Evolutionary conservation across 2,888 invertebrate genomes (phyloP).

Genomic region (Sussaba pulchella): DNA sequence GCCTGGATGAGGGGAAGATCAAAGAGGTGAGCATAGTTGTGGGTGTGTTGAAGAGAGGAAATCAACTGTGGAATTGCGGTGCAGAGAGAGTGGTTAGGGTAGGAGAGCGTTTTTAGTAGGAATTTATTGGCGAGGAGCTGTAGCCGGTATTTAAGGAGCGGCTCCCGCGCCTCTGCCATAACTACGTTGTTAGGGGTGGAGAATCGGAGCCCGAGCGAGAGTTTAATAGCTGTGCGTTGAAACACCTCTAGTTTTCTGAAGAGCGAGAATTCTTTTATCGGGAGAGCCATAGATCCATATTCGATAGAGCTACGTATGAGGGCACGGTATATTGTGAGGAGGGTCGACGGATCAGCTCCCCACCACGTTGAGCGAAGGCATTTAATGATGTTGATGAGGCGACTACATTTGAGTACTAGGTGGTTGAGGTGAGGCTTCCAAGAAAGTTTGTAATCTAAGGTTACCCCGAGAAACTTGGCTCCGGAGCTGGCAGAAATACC

Average conservation of each 20-base stretch:
- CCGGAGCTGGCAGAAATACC: not conserved
- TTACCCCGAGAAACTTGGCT: constrained; percentile 4
- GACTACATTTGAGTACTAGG: not conserved
- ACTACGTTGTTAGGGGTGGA: too few species aligned
- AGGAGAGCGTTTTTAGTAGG: too few species aligned
- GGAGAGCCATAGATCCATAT: not conserved
- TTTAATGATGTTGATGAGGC: not conserved
- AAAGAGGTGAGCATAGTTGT: not conserved
- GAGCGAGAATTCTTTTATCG: not conserved
- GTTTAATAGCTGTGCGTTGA: not conserved
- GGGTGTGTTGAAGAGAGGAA: too few species aligned
- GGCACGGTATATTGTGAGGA: not conserved
- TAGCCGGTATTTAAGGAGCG: too few species aligned
- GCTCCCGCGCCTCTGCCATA: too few species aligned
- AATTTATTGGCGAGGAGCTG: too few species aligned
- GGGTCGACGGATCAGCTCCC: not conserved
- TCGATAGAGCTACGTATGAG: not conserved
- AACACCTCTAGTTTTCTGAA: not conserved
- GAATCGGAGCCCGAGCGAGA: not conserved
- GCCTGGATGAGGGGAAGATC: not conserved
- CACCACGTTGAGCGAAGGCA: not conserved
- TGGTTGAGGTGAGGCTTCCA: not conserved
- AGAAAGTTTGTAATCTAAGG: not conserved
- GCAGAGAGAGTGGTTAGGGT: too few species aligned
- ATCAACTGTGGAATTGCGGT: too few species aligned